phyloP scores from a whole-genome alignment of 2,113 vertebrate genomes.

The Chrysemys picta region DNA sequence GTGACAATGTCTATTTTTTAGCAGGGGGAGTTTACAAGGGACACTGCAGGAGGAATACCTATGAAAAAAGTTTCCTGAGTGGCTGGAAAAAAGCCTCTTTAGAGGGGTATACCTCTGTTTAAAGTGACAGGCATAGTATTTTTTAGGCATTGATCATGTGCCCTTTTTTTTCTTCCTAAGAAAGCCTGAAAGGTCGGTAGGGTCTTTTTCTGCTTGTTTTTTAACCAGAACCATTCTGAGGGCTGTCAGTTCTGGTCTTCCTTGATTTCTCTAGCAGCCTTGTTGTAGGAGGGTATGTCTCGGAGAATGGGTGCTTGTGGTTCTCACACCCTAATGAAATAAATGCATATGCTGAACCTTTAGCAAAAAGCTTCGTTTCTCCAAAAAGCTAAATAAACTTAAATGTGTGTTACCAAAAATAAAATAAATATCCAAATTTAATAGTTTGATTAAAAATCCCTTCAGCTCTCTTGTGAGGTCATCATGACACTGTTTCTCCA shows the following conservation, averaged over 20 bases:
- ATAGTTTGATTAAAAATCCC: neutral
- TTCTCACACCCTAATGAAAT: conserved; percentile 1
- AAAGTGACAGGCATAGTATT: neutral
- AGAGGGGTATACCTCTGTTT: neutral
- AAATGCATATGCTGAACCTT: neutral
- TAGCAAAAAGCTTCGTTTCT: neutral
- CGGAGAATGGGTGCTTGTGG: neutral
- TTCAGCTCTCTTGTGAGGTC: neutral
- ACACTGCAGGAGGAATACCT: neutral
- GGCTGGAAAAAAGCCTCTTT: neutral
- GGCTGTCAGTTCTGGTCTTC: neutral
- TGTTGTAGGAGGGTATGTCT: neutral
- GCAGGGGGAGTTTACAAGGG: neutral
- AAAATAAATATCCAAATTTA: neutral
- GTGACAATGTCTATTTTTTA: neutral
- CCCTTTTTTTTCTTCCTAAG: neutral
- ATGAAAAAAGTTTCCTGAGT: neutral
- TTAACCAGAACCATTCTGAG: neutral
- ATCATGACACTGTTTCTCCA: neutral
- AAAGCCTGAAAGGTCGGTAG: neutral
- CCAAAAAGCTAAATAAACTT: neutral
- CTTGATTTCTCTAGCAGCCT: neutral
- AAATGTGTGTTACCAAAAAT: neutral
- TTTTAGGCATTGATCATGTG: neutral
- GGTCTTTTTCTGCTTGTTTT: neutral